A percentile compares a stretch with the other conserved stretches of the same genome.
phyloP scores from a whole-genome alignment of 2,888 invertebrate species.

The Ctena decussata region DNA sequence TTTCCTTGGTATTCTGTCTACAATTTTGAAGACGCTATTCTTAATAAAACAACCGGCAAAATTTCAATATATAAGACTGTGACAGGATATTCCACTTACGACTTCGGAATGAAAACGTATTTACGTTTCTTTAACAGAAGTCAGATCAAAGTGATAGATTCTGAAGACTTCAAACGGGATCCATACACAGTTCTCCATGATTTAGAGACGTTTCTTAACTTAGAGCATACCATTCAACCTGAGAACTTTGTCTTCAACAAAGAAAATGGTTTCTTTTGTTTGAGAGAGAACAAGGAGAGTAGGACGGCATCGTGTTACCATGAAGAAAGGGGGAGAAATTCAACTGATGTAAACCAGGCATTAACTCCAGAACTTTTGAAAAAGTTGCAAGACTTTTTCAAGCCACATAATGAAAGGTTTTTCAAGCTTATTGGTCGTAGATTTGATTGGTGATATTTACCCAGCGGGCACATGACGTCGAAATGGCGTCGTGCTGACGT shows the following conservation, averaged over 20 bases:
- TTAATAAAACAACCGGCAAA: not conserved
- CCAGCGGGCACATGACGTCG: too few species aligned
- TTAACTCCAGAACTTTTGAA: slow-evolving; percentile 88
- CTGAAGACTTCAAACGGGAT: slow-evolving; percentile 72
- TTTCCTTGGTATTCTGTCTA: not conserved
- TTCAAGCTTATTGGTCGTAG: slow-evolving; percentile 95
- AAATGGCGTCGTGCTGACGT: too few species aligned
- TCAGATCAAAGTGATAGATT: slow-evolving; percentile 96
- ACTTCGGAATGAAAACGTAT: slow-evolving; percentile 92
- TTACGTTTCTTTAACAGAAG: slow-evolving; percentile 94
- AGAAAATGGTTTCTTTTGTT: slow-evolving; percentile 97
- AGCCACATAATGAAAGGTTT: slow-evolving; percentile 81
- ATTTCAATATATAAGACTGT: not conserved
- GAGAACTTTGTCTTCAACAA: slow-evolving; percentile 98
- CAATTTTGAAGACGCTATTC: not conserved
- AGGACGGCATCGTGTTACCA: slow-evolving; percentile 93
- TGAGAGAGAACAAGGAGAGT: slow-evolving; percentile 87
- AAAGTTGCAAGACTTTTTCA: slow-evolving; percentile 79
- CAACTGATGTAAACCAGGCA: slow-evolving; percentile 90
- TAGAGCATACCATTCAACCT: slow-evolving; percentile 65
- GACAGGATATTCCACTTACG: slow-evolving; percentile 73
- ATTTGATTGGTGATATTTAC: slow-evolving; percentile 93
- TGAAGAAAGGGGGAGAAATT: slow-evolving; percentile 95
- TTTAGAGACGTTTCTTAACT: slow-evolving; percentile 77
- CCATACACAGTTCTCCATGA: slow-evolving; percentile 76